phyloP scores from a whole-genome alignment of 2,113 vertebrate species.

The Emydocephalus ijimae region DNA sequence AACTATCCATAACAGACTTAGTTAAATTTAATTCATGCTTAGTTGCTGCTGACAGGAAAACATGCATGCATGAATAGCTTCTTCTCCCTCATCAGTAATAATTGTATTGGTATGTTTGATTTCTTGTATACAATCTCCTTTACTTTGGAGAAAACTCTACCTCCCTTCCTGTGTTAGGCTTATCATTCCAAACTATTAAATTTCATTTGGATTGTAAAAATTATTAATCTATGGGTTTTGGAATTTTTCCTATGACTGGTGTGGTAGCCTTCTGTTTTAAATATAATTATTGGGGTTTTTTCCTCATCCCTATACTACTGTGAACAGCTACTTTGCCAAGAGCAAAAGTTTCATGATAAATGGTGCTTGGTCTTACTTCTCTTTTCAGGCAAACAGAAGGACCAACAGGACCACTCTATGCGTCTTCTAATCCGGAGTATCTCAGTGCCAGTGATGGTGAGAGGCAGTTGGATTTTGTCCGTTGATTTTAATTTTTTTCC shows the following conservation, averaged over 20 bases:
- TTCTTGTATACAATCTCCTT: background rate
- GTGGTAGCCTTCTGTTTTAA: background rate
- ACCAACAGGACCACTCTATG: constrained; percentile 87
- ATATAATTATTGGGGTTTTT: background rate
- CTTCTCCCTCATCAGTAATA: background rate
- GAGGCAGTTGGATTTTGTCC: background rate
- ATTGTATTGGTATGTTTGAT: background rate
- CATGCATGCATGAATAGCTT: background rate
- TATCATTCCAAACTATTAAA: background rate
- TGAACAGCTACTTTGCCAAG: background rate
- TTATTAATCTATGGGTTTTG: background rate
- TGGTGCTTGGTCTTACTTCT: background rate
- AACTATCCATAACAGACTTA: no score
- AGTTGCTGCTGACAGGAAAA: background rate
- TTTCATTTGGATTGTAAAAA: background rate
- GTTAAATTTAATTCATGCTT: background rate
- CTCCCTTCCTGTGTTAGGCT: background rate
- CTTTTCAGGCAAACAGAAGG: constrained; percentile 85
- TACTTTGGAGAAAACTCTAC: background rate
- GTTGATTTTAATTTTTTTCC: background rate
- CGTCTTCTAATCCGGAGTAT: constrained; percentile 95
- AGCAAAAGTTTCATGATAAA: no score
- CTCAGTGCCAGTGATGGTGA: constrained; percentile 93
- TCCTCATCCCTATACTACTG: background rate
- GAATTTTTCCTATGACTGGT: background rate